Evolutionary conservation across 2,888 invertebrate species (phyloP).

Genomic region (Phengaris alcon): DNA sequence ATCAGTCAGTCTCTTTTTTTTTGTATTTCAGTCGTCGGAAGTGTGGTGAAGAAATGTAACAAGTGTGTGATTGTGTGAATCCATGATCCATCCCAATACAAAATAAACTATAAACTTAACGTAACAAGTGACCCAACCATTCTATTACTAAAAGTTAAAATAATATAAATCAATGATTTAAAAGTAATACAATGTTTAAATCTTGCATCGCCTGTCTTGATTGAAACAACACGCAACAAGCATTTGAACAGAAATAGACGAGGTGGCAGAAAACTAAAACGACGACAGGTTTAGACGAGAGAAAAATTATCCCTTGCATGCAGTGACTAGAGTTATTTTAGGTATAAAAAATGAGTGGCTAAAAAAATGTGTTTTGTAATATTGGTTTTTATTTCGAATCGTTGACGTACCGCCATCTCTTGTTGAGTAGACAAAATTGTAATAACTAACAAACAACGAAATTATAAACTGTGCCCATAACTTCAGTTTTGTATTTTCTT

Average conservation of each 20-base stretch:
- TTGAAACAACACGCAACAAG: neutral
- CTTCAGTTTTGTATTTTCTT: too few species aligned
- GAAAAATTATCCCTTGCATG: constrained; percentile 33
- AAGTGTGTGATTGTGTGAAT: too few species aligned
- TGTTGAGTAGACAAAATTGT: neutral
- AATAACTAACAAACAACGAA: neutral
- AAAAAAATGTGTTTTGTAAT: neutral
- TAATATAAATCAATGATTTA: neutral
- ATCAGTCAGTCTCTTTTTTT: too few species aligned
- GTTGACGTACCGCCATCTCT: neutral
- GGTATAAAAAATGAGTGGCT: neutral
- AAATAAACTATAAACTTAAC: too few species aligned
- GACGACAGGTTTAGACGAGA: constrained; percentile 40
- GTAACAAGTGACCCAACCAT: too few species aligned
- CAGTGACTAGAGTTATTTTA: constrained; percentile 38
- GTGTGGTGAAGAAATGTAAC: too few species aligned
- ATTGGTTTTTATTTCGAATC: neutral
- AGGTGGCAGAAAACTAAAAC: constrained; percentile 40
- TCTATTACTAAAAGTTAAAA: too few species aligned
- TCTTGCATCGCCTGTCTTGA: constrained; percentile 4
- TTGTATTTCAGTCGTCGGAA: too few species aligned
- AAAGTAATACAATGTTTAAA: constrained; percentile 19
- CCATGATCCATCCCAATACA: too few species aligned
- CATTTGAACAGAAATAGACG: constrained; percentile 36
- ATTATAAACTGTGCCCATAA: too few species aligned